Evolutionary conservation across 2,888 invertebrate genomes (phyloP).

Genomic region (Papilio protenor): DNA sequence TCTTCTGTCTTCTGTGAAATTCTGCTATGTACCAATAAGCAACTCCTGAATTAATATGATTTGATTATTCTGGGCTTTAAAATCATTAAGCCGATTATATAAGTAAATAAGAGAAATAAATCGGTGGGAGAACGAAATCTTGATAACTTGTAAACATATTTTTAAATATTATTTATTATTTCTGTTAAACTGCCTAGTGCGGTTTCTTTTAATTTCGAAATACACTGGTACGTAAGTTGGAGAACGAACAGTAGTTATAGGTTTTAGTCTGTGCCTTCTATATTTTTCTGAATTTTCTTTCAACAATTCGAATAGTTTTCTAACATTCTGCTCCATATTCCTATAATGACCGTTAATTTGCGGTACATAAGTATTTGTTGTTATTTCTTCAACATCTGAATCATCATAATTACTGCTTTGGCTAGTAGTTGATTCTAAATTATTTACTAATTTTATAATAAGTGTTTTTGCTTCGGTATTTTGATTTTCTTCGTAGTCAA

Average conservation of each 20-base stretch:
- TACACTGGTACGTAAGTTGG: conserved; percentile 67
- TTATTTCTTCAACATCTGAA: conserved; percentile 50
- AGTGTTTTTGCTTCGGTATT: conserved; percentile 56
- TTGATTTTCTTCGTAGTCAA: conserved; percentile 36
- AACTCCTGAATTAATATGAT: background rate
- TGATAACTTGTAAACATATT: conserved; percentile 24
- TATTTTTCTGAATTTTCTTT: conserved; percentile 61
- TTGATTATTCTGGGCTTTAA: background rate
- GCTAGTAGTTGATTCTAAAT: conserved; percentile 53
- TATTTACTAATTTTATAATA: conserved; percentile 64
- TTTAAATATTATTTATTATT: conserved; percentile 31
- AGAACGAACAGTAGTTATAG: conserved; percentile 59
- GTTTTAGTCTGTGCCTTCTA: conserved; percentile 67
- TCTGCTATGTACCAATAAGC: background rate
- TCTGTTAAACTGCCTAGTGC: conserved; percentile 50
- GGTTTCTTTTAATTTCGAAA: conserved; percentile 73
- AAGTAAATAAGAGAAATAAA: conserved; percentile 41
- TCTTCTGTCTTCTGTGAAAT: background rate
- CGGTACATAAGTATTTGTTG: conserved; percentile 66
- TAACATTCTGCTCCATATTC: conserved; percentile 62
- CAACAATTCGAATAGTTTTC: conserved; percentile 57
- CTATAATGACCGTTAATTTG: conserved; percentile 78
- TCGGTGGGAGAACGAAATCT: conserved; percentile 49
- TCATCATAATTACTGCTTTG: conserved; percentile 41
- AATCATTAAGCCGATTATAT: background rate